Conservation (phyloP, 2,797 vertebrate genomes). For the Anolis apletophallus region DNA sequence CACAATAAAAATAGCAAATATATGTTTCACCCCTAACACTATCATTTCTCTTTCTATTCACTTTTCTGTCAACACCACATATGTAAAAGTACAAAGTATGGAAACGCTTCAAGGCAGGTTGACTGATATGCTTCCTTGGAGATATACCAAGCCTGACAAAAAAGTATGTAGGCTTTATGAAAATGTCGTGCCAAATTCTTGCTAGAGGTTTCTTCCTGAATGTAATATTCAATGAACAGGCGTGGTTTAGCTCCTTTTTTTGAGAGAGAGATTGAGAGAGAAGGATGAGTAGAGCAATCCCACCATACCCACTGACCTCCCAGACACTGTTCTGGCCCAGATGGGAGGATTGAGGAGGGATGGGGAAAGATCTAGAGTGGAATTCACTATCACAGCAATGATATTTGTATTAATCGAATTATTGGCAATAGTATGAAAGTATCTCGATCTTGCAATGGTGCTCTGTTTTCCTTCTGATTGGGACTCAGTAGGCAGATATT, state of each 20-base stretch:
- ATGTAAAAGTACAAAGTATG: not conserved
- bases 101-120: constrained; percentile 22
- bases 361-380: not conserved
- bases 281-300: not conserved
- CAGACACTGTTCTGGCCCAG: not conserved
- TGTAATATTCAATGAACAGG: rapidly evolving
- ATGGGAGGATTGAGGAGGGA: too few species aligned
- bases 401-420: too few species aligned
- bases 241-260: constrained; percentile 3
- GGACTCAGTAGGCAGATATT: too few species aligned
- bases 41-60: constrained; percentile 43
- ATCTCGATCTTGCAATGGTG: too few species aligned
- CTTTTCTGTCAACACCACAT: constrained; percentile 21
- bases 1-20: not conserved
- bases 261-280: not conserved
- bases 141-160: constrained; percentile 5
- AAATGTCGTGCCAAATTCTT: constrained; percentile 1
- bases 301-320: too few species aligned
- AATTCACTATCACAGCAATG: too few species aligned
- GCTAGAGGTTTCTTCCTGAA: not conserved
- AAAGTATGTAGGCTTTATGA: not conserved
- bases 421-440: too few species aligned
- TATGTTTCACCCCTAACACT: constrained; percentile 5
- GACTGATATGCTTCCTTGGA: not conserved
- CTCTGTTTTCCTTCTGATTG: too few species aligned